Evolutionary conservation across 1,140 invertebrate species (phyloP).

Genomic region (Lerema accius): DNA sequence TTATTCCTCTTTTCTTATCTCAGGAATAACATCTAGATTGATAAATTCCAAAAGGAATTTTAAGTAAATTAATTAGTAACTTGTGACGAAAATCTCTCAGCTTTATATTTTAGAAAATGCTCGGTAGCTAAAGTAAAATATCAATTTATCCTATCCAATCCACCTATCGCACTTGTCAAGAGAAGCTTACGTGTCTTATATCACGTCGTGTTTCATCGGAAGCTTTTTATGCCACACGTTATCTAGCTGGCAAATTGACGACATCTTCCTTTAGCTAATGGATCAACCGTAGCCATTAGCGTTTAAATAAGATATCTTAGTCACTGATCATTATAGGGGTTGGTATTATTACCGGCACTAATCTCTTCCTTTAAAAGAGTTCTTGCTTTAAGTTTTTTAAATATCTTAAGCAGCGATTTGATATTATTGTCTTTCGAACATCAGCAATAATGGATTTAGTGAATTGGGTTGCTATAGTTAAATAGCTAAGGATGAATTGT

Average conservation of each 20-base stretch:
- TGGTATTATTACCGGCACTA: neutral
- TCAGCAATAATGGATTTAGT: slow-evolving; percentile 12
- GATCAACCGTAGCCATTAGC: slow-evolving; percentile 11
- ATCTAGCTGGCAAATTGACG: slow-evolving; percentile 23
- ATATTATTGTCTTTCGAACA: neutral
- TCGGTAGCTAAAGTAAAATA: neutral
- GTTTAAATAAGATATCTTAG: slow-evolving; percentile 18
- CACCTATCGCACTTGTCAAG: neutral
- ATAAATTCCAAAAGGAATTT: too few species aligned
- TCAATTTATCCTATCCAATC: neutral
- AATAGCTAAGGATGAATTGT: too few species aligned
- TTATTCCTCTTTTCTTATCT: too few species aligned
- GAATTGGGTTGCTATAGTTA: too few species aligned
- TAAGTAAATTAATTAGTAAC: too few species aligned
- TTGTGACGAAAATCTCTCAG: too few species aligned
- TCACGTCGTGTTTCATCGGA: neutral
- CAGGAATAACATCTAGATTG: too few species aligned
- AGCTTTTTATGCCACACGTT: slow-evolving; percentile 14
- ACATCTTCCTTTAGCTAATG: slow-evolving; percentile 23
- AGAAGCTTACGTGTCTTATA: neutral
- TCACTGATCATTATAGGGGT: slow-evolving; percentile 8
- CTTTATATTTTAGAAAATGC: too few species aligned
- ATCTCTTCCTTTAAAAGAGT: neutral
- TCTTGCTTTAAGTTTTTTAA: too few species aligned
- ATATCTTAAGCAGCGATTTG: too few species aligned